Percentiles rank a stretch among this genome's conserved stretches.
Evolutionary conservation across 2,113 vertebrate genomes (phyloP).

Genomic region (Antidorcas marsupialis): DNA sequence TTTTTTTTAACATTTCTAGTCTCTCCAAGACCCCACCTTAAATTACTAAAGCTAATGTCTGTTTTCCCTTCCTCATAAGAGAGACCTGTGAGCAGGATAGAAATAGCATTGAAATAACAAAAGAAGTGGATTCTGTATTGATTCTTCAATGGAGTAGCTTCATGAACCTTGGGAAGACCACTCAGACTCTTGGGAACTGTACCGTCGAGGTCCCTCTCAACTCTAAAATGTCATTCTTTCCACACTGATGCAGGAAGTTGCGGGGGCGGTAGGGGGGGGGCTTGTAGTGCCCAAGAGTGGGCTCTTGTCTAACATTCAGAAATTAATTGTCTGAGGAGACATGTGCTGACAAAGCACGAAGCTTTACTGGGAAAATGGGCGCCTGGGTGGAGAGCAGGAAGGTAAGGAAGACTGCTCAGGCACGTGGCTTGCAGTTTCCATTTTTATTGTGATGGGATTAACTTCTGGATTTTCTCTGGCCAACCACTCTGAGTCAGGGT

Average conservation of each 20-base stretch:
- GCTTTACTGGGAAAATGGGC: background rate
- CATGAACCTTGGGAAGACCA: background rate
- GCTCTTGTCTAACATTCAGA: background rate
- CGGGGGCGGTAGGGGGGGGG: accelerated
- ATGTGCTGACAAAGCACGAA: background rate
- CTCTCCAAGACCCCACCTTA: background rate
- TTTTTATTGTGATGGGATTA: background rate
- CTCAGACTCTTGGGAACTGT: background rate
- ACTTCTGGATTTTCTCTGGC: background rate
- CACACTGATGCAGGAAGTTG: background rate
- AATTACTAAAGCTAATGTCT: background rate
- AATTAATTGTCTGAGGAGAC: background rate
- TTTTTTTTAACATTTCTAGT: background rate
- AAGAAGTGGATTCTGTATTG: background rate
- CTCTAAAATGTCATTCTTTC: background rate
- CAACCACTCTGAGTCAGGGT: background rate
- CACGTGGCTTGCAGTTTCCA: background rate
- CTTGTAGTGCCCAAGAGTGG: background rate
- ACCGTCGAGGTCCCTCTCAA: background rate
- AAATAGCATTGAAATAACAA: background rate
- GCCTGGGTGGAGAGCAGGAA: background rate
- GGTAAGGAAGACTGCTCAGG: background rate
- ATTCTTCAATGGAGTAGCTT: background rate
- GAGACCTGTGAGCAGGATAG: background rate
- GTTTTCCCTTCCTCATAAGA: background rate